A percentile compares a stretch with the other conserved stretches of the same genome.
Conservation (phyloP, 1,140 invertebrate genomes). For the Atta texana region DNA sequence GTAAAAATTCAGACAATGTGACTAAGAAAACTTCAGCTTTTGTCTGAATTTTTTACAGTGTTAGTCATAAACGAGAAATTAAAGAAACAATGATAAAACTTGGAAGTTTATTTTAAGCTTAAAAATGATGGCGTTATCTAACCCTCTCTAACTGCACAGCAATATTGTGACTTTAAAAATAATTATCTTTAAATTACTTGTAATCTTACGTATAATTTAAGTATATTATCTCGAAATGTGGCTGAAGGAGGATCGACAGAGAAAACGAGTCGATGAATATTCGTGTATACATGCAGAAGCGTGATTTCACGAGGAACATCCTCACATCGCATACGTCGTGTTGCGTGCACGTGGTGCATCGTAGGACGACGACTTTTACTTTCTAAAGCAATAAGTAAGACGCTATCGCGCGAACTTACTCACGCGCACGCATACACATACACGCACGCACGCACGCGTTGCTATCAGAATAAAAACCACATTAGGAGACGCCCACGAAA, state of each 20-base stretch:
- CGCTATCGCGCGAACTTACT: conserved; percentile 45
- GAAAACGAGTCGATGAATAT: background rate
- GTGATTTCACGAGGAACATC: conserved; percentile 24
- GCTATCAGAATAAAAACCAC: background rate
- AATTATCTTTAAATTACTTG: conserved; percentile 1
- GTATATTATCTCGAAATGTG: background rate
- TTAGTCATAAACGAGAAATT: background rate
- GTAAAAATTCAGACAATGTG: no score
- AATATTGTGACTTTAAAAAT: background rate
- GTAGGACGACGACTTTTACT: conserved; percentile 76
- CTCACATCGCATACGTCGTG: conserved; percentile 22
- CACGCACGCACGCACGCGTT: background rate
- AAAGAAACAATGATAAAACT: background rate
- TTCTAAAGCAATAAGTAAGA: conserved; percentile 78
- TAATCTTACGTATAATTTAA: background rate
- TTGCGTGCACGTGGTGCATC: conserved; percentile 48
- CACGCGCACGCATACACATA: conserved; percentile 16
- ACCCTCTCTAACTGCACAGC: background rate
- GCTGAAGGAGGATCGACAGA: background rate
- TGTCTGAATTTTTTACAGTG: no score
- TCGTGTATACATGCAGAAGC: conserved; percentile 6
- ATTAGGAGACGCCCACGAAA: conserved; percentile 56
- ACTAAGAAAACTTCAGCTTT: no score
- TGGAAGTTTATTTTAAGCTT: conserved; percentile 6
- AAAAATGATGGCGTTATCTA: background rate